phyloP scores from a whole-genome alignment of 2,113 vertebrate species.

The Rhabdornis inornatus region DNA sequence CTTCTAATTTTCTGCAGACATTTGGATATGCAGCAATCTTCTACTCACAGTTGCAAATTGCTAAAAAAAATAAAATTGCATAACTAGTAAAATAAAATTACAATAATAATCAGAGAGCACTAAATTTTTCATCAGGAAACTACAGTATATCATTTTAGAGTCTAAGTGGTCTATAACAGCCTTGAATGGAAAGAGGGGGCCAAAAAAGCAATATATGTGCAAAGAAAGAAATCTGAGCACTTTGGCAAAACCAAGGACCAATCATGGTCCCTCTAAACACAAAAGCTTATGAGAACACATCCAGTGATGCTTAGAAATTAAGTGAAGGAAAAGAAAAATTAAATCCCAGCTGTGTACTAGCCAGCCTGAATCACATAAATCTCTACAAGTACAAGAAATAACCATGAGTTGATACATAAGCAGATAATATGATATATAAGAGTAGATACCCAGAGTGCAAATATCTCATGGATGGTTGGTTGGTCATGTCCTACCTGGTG shows the following conservation, averaged over 20 bases:
- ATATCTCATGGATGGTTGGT: background rate
- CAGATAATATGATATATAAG: background rate
- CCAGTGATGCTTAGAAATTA: background rate
- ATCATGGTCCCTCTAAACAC: background rate
- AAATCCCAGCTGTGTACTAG: background rate
- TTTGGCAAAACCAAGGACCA: background rate
- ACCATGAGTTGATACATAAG: fast-evolving
- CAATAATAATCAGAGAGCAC: background rate
- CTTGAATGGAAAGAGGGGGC: background rate
- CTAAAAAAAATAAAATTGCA: background rate
- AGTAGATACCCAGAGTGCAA: background rate
- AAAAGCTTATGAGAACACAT: background rate
- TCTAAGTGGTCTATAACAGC: background rate
- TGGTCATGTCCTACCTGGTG: background rate
- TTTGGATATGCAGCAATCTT: background rate
- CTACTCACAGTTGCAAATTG: background rate
- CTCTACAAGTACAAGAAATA: background rate
- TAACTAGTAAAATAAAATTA: background rate
- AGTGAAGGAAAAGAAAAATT: background rate
- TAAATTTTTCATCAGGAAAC: background rate
- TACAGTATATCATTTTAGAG: background rate
- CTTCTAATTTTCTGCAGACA: fast-evolving
- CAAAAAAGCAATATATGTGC: background rate
- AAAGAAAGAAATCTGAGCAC: background rate
- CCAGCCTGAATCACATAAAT: background rate